Evolutionary conservation across 2,113 vertebrate species (phyloP).

Genomic region (Microtus pennsylvanicus): DNA sequence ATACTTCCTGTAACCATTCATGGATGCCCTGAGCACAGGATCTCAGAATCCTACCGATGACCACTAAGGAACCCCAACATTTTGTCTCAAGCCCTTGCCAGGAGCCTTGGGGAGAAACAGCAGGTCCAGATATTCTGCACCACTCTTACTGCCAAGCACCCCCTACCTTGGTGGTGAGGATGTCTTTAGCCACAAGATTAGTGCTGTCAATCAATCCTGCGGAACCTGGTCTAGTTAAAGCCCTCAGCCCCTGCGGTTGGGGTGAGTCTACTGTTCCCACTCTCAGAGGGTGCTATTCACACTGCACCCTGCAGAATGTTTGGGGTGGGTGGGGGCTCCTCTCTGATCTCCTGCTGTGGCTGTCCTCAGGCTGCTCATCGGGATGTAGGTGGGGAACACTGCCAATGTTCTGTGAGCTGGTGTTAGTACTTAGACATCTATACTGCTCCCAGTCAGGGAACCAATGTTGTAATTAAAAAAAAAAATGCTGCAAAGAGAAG

Average conservation of each 20-base stretch:
- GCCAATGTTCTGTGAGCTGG: not conserved
- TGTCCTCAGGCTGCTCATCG: not conserved
- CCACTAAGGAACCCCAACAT: not conserved
- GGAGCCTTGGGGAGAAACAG: not conserved
- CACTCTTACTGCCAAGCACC: not conserved
- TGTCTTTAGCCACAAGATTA: not conserved
- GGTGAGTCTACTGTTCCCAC: not conserved
- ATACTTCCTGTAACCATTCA: not conserved
- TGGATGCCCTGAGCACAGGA: not conserved
- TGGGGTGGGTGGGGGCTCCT: not conserved
- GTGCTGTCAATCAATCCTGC: not conserved
- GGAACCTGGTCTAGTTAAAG: not conserved
- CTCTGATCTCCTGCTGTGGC: not conserved
- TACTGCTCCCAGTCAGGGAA: too few relatives aligned
- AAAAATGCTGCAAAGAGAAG: too few relatives aligned
- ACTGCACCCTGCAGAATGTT: not conserved
- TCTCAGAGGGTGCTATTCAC: too few relatives aligned
- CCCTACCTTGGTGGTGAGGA: not conserved
- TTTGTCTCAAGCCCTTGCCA: not conserved
- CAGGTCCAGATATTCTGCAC: not conserved
- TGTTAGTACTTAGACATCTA: too few relatives aligned
- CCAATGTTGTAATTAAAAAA: too few relatives aligned
- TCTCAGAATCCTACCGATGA: not conserved
- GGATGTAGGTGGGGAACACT: not conserved
- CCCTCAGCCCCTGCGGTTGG: not conserved